These are phyloP conservation scores for Ephestia elutella DNA, from an alignment of 1,140 invertebrate genomes.

Conservation along the genomic window DNA sequence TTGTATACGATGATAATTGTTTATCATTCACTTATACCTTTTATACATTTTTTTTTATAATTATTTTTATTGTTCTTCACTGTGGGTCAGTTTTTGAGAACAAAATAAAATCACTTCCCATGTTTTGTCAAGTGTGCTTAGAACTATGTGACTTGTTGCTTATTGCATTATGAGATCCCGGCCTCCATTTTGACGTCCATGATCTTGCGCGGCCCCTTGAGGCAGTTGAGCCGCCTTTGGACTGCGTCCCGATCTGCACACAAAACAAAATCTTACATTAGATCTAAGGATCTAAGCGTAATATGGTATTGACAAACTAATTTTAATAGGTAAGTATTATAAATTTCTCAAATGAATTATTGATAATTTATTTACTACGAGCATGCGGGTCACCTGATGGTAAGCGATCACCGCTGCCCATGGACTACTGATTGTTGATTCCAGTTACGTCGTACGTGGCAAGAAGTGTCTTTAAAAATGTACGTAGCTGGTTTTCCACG, in stretches of 20 bases:
- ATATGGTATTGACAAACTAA: background rate
- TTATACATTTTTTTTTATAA: slow-evolving; percentile 58
- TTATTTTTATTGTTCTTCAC: slow-evolving; percentile 49
- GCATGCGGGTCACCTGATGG: no score
- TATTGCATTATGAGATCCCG: slow-evolving; percentile 69
- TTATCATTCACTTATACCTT: slow-evolving; percentile 62
- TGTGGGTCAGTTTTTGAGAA: slow-evolving; percentile 53
- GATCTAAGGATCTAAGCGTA: slow-evolving; percentile 1
- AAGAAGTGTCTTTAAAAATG: no score
- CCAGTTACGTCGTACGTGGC: no score
- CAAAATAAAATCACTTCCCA: slow-evolving; percentile 73
- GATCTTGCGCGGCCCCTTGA: slow-evolving; percentile 62
- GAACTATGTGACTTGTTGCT: slow-evolving; percentile 31
- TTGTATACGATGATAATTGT: slow-evolving; percentile 44
- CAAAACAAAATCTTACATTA: slow-evolving; percentile 13
- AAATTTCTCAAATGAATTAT: no score
- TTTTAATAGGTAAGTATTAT: no score
- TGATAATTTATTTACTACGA: no score
- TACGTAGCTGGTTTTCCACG: no score
- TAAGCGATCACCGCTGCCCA: no score
- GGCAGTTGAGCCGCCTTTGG: slow-evolving; percentile 64
- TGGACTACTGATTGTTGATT: no score
- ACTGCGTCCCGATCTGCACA: slow-evolving; percentile 65
- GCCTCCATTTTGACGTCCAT: slow-evolving; percentile 67
- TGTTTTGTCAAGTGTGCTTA: slow-evolving; percentile 57